These are phyloP conservation scores for Thamnophis sirtalis DNA, from an alignment of 2,113 vertebrate genomes.

Conservation along the genomic window DNA sequence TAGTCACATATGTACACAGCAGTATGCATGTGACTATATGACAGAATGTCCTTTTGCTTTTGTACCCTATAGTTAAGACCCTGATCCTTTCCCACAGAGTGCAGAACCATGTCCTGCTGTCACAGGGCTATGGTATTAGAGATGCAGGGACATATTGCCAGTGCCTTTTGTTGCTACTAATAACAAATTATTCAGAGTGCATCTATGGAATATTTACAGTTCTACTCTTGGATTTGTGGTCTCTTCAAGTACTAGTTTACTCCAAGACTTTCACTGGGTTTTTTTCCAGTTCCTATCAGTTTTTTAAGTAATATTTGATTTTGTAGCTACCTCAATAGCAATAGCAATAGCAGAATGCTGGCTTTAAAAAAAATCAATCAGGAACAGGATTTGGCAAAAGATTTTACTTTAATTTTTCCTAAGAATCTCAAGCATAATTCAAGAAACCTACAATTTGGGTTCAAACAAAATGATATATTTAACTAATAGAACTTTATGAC, in stretches of 20 bases:
- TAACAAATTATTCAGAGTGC: not conserved
- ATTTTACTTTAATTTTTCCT: not conserved
- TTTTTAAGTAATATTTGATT: not conserved
- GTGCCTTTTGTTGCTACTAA: not conserved
- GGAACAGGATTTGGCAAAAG: not conserved
- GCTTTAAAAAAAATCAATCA: too few species aligned
- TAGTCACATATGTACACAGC: not conserved
- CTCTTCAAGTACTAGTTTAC: not conserved
- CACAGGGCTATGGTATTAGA: not conserved
- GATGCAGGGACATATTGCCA: not conserved
- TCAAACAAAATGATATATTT: not conserved
- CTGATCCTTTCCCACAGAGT: not conserved
- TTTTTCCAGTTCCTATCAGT: not conserved
- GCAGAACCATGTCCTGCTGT: not conserved
- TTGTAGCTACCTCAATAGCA: not conserved
- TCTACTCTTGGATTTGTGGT: not conserved
- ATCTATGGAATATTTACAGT: not conserved
- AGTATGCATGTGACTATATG: not conserved
- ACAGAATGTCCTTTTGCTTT: not conserved
- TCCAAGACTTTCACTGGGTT: not conserved
- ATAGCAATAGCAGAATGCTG: too few species aligned
- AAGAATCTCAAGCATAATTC: not conserved
- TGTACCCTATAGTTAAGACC: not conserved
- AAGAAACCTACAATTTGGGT: not conserved
- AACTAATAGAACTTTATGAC: not conserved